Percentiles rank a stretch among this genome's conserved stretches.
Conservation (phyloP, 2,113 vertebrate species). For the Saguinus midas region DNA sequence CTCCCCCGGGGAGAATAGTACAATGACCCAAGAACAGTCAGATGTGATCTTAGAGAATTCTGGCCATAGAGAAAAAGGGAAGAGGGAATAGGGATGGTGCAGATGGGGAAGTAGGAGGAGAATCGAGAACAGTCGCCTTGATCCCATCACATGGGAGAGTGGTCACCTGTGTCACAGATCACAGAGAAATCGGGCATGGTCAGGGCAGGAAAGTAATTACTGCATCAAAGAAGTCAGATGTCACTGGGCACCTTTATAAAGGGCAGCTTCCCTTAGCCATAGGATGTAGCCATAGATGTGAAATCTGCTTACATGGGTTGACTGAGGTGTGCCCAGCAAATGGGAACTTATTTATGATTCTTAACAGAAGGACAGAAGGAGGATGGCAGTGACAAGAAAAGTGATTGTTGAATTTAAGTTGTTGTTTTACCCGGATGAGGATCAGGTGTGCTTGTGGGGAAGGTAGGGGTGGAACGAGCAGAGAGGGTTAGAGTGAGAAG, state of each 20-base stretch:
- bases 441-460: neutral
- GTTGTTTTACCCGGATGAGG: neutral
- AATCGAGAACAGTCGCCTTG: neutral
- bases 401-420: neutral
- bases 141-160: neutral
- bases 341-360: neutral
- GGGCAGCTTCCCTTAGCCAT: fast-evolving
- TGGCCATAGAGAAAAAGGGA: neutral
- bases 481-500: neutral
- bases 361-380: neutral
- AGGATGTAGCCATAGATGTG: neutral
- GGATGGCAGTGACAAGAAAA: neutral
- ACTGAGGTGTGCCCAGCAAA: neutral
- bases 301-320: fast-evolving
- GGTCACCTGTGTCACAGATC: neutral
- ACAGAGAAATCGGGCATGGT: neutral
- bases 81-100: neutral
- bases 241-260: neutral
- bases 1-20: fast-evolving
- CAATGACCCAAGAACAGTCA: neutral
- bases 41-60: neutral
- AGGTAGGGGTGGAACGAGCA: neutral
- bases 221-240: neutral
- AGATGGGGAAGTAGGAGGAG: too few relatives aligned
- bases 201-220: neutral